These are phyloP conservation scores for Arvicanthis niloticus DNA, from an alignment of 2,113 vertebrate genomes.

Conservation along the genomic window DNA sequence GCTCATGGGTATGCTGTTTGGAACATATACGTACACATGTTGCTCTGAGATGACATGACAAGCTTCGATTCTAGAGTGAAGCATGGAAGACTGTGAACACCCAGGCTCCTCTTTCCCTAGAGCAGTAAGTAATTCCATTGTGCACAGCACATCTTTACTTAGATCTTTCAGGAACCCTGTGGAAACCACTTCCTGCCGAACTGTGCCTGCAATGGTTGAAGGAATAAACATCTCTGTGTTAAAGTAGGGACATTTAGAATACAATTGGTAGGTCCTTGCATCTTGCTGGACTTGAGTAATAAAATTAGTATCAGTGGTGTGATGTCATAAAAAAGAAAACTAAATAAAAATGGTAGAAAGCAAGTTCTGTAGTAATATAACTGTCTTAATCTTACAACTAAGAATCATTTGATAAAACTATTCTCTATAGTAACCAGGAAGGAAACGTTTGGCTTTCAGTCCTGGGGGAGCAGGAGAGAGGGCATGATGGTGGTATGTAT, in stretches of 20 bases:
- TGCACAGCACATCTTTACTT: not conserved
- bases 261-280: not conserved
- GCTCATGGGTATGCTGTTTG: not conserved
- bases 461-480: not conserved
- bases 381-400: not conserved
- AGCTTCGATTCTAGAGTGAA: not conserved
- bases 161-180: not conserved
- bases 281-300: not conserved
- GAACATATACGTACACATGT: not conserved
- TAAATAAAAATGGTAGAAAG: not conserved
- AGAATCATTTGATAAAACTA: not conserved
- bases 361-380: not conserved
- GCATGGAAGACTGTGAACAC: not conserved
- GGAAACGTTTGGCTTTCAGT: not conserved
- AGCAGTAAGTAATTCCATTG: not conserved
- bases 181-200: not conserved
- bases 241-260: not conserved
- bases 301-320: not conserved
- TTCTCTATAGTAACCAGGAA: not conserved
- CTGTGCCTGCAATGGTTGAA: not conserved
- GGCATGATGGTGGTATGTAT: not conserved
- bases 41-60: not conserved
- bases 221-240: not conserved
- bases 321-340: not conserved
- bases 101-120: not conserved